A percentile compares a stretch with the other conserved stretches of the same genome.
phyloP scores from a whole-genome alignment of 2,113 vertebrate species.

The Phalacrocorax aristotelis region DNA sequence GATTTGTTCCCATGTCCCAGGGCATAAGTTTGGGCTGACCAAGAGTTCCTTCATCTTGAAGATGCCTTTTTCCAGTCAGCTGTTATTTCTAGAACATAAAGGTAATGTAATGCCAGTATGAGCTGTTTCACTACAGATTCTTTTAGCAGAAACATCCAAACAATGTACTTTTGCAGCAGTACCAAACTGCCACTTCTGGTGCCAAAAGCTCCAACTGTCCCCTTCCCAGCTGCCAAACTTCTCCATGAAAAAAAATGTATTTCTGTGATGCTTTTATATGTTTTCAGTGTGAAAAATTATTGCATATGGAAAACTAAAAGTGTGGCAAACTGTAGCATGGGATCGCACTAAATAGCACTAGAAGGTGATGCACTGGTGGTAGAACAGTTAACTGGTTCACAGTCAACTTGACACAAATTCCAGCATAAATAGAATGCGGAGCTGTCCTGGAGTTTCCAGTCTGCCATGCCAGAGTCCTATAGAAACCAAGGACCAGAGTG shows the following conservation, averaged over 20 bases:
- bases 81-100: constrained; percentile 2
- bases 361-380: background rate
- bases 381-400: background rate
- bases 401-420: background rate
- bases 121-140: background rate
- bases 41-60: background rate
- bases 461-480: background rate
- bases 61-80: background rate
- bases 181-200: background rate
- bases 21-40: background rate
- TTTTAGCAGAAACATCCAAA: constrained; percentile 18
- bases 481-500: background rate
- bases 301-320: background rate
- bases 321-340: background rate
- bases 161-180: background rate
- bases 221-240: constrained; percentile 1
- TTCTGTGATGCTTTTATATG: background rate
- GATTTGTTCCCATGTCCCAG: background rate
- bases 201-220: constrained; percentile 51
- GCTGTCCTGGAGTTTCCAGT: background rate
- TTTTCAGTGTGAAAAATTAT: background rate
- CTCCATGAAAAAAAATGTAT: background rate
- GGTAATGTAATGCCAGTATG: background rate
- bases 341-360: background rate
- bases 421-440: background rate